Percentiles rank a stretch among this genome's conserved stretches.
Conservation (phyloP, 2,113 vertebrate genomes). For the Gorsachius goisagi region DNA sequence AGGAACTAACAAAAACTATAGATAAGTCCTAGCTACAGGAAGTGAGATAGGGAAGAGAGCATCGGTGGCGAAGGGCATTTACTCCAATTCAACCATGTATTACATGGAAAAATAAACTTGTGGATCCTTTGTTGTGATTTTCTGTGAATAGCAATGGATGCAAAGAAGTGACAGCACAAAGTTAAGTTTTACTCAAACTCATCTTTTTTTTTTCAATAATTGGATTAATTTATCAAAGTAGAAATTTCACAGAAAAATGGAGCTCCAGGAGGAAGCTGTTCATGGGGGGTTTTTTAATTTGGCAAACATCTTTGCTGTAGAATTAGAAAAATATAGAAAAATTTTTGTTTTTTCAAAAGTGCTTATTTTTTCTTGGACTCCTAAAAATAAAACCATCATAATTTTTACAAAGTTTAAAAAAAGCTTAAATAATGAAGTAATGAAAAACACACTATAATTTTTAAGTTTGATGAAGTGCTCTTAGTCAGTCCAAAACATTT, state of each 20-base stretch:
- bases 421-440: not conserved
- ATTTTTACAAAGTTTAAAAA: not conserved
- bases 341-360: not conserved
- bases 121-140: not conserved
- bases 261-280: not conserved
- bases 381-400: slow-evolving; percentile 14
- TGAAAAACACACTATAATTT: not conserved
- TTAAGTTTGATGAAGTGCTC: not conserved
- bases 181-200: not conserved
- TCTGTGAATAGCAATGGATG: not conserved
- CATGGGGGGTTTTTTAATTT: not conserved
- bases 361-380: not conserved
- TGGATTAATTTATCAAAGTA: not conserved
- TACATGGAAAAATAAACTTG: not conserved
- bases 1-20: not conserved
- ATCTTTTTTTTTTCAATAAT: not conserved
- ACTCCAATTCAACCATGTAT: not conserved
- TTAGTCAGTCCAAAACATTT: not conserved
- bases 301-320: not conserved
- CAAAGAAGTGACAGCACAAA: not conserved
- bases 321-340: not conserved
- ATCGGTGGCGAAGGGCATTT: not conserved
- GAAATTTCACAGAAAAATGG: not conserved
- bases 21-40: not conserved
- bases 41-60: not conserved